A percentile compares a stretch with the other conserved stretches of the same genome.
Evolutionary conservation across 2,113 vertebrate species (phyloP).

Genomic region (Halcyon malimbica): DNA sequence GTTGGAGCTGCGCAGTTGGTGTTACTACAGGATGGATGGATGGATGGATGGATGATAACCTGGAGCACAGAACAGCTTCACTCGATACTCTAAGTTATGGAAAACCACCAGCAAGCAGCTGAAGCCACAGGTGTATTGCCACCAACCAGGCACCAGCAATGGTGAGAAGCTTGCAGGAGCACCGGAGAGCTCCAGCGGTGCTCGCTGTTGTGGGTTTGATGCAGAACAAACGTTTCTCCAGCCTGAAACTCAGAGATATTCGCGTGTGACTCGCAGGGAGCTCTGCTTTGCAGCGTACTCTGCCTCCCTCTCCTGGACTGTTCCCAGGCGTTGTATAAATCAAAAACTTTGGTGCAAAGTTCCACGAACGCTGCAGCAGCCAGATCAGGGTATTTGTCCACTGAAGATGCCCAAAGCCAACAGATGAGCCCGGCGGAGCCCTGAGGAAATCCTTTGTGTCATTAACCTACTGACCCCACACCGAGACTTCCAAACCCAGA

Average conservation of each 20-base stretch:
- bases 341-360: fast-evolving
- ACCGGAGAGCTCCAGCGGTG: background rate
- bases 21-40: fast-evolving
- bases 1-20: fast-evolving
- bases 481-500: background rate
- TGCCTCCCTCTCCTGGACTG: constrained; percentile 76
- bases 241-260: fast-evolving
- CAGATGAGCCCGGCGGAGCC: fast-evolving
- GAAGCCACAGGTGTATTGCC: fast-evolving
- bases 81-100: fast-evolving
- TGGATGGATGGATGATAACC: too few species aligned
- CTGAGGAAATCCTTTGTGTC: background rate
- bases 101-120: too few species aligned
- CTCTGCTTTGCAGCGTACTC: constrained; percentile 23
- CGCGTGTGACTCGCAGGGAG: fast-evolving
- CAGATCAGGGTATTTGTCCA: fast-evolving
- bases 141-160: background rate
- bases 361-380: background rate
- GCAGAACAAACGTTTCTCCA: fast-evolving
- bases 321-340: background rate
- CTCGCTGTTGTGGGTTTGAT: fast-evolving
- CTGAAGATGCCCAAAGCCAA: background rate
- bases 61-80: background rate
- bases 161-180: fast-evolving
- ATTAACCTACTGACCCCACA: fast-evolving